Evolutionary conservation across 1,140 invertebrate genomes (phyloP).

Genomic region (Grapholita molesta): DNA sequence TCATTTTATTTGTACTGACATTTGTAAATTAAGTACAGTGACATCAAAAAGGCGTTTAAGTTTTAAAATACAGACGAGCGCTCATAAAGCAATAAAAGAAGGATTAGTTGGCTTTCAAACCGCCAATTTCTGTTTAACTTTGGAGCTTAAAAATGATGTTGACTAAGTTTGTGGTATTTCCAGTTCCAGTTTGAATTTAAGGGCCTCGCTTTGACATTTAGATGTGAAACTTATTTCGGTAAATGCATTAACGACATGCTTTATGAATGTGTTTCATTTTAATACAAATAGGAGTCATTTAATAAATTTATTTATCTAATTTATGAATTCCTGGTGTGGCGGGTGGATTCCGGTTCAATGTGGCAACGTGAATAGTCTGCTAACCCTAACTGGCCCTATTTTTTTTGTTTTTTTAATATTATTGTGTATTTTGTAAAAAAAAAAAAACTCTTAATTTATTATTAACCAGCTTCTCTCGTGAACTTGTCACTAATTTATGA

Average conservation of each 20-base stretch:
- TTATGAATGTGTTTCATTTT: background rate
- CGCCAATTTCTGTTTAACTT: background rate
- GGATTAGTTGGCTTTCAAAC: conserved; percentile 10
- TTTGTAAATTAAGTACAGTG: conserved; percentile 9
- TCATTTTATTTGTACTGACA: conserved; percentile 11
- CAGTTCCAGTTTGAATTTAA: background rate
- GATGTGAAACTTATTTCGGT: background rate
- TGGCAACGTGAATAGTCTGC: too few species aligned
- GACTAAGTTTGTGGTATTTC: background rate
- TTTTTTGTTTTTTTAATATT: too few species aligned
- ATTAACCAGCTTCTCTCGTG: too few species aligned
- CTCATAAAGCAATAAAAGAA: conserved; percentile 16
- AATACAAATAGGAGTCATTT: background rate
- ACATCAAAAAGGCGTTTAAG: conserved; percentile 17
- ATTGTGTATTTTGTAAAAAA: too few species aligned
- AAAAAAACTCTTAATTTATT: too few species aligned
- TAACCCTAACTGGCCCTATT: too few species aligned
- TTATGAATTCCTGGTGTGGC: too few species aligned
- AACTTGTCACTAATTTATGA: too few species aligned
- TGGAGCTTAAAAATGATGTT: conserved; percentile 8
- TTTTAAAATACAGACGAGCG: conserved; percentile 4
- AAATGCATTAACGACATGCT: background rate
- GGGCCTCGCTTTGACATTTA: background rate
- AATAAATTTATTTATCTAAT: too few species aligned
- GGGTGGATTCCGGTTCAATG: too few species aligned